phyloP scores from a whole-genome alignment of 2,797 vertebrate species.

The Cossypha dichroa region DNA sequence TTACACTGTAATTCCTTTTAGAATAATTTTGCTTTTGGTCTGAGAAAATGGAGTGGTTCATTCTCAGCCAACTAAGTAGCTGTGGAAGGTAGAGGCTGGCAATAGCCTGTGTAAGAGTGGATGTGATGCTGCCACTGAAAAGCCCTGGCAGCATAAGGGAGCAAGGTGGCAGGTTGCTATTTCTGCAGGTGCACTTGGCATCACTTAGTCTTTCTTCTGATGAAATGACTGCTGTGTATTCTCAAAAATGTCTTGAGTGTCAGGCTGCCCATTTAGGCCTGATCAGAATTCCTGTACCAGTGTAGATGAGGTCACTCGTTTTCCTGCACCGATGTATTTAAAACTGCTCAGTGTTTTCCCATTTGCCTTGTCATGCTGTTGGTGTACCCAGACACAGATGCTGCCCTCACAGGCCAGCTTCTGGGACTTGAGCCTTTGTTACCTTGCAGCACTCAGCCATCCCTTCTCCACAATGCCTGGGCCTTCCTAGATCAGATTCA shows the following conservation, averaged over 20 bases:
- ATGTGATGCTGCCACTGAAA: neutral
- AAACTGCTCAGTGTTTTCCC: neutral
- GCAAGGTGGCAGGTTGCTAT: rapidly evolving
- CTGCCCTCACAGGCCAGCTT: neutral
- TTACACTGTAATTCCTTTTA: neutral
- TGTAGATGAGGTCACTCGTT: neutral
- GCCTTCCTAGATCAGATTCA: neutral
- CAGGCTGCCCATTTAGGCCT: neutral
- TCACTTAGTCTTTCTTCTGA: neutral
- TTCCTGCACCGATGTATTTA: neutral
- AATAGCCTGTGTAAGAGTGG: neutral
- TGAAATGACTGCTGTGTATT: neutral
- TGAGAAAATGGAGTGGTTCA: neutral
- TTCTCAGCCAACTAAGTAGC: neutral
- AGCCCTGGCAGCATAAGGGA: rapidly evolving
- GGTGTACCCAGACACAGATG: neutral
- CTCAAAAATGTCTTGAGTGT: neutral
- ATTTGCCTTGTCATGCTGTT: neutral
- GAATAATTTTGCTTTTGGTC: neutral
- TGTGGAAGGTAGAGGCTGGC: neutral
- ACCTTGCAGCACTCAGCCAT: neutral
- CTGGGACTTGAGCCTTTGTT: neutral
- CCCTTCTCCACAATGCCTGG: neutral
- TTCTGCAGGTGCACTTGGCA: neutral
- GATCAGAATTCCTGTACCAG: neutral